Percentiles rank a stretch among this genome's conserved stretches.
Evolutionary conservation across 2,113 vertebrate species (phyloP).

Genomic region (Smithornis capensis): DNA sequence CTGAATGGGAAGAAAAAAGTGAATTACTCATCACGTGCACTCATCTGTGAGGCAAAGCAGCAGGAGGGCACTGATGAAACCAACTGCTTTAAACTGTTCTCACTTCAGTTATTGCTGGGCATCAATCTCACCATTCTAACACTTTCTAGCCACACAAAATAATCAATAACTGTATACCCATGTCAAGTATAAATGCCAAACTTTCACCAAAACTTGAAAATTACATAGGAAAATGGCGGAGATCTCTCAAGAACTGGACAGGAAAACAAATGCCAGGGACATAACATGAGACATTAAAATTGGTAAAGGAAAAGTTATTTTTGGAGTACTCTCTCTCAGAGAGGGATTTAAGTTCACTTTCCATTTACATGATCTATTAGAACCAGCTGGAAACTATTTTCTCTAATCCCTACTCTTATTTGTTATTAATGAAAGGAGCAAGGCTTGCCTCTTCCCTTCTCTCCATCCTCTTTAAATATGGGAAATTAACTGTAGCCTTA

Average conservation of each 20-base stretch:
- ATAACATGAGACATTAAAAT: neutral
- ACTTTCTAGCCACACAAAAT: neutral
- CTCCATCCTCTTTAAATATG: neutral
- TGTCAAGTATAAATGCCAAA: neutral
- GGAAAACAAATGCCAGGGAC: neutral
- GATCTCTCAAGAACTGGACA: neutral
- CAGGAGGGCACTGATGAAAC: neutral
- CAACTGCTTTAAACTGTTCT: neutral
- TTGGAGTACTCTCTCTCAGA: neutral
- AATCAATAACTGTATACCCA: neutral
- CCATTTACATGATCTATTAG: neutral
- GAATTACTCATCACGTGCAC: neutral
- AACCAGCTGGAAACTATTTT: constrained; percentile 2
- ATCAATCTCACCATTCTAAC: neutral
- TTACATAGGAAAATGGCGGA: neutral
- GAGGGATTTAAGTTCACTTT: neutral
- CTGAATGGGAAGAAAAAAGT: neutral
- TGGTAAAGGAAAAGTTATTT: neutral
- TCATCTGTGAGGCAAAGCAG: neutral
- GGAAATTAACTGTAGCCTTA: neutral
- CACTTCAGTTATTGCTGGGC: neutral
- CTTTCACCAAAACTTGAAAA: neutral
- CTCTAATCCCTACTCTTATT: neutral
- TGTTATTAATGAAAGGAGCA: neutral
- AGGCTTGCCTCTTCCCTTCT: neutral